Evolutionary conservation across 2,797 vertebrate genomes (phyloP).

Genomic region (Anniella stebbinsi): DNA sequence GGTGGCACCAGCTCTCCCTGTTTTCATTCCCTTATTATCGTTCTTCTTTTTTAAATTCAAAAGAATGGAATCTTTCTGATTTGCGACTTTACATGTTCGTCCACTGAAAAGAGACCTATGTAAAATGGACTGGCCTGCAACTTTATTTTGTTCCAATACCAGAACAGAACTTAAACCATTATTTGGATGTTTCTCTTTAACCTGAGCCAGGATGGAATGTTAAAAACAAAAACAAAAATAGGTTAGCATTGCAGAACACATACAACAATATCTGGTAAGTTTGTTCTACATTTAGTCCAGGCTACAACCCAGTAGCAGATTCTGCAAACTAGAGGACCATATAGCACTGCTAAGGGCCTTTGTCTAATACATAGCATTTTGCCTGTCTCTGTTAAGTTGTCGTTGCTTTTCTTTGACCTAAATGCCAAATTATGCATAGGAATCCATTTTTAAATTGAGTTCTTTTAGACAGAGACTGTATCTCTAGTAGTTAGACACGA

Average conservation of each 20-base stretch:
- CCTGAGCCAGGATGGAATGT: neutral
- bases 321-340: neutral
- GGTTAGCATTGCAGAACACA: neutral
- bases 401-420: no score
- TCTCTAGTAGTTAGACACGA: neutral
- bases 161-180: neutral
- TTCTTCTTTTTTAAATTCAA: neutral
- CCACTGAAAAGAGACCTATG: neutral
- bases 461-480: neutral
- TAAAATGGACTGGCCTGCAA: neutral
- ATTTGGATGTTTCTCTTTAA: neutral
- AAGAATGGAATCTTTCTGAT: neutral
- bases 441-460: neutral
- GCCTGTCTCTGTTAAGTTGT: no score
- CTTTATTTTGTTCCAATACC: neutral
- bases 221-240: neutral
- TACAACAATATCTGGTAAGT: neutral
- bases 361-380: no score
- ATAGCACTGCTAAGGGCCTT: neutral
- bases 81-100: neutral
- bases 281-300: neutral
- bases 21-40: neutral
- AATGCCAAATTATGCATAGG: no score
- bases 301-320: neutral
- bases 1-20: neutral